Base-by-base conservation (phyloP, 2,113 vertebrate genomes). In the Mugil cephalus region DNA sequence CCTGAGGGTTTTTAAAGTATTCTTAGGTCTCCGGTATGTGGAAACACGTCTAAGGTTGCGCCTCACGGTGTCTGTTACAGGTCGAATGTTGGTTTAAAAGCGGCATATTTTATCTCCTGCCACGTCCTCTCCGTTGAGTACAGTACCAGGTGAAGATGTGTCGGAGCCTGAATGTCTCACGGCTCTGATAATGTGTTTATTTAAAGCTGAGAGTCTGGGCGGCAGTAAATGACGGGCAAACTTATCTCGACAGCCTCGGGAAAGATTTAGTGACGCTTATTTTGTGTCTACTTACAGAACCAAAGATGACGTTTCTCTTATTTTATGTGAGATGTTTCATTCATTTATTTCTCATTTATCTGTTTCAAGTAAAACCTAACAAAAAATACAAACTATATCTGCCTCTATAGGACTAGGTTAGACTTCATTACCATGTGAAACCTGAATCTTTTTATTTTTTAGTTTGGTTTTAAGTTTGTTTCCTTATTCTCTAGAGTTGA, bases 171-270 rank as follows among this genome's bases (percentile, higher is more conserved):
- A 72, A 36, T 69, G 74, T 87, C 77, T 76, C 46, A 1, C 83
- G 39, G 53, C 38, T 60, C 82, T 76, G 85, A 91, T 90, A 86
- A 79, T 66, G 24, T 39, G 66, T 76, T 88, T 90, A 91, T 92
- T 92, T 86, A 77, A 74, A 79, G 83, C 69, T 6, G 75, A 21
- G 42, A 68, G 70, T 1, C 67, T n/a, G 54, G 55, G 7, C 62
- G 34, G 65, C 13, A 13, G 62, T 0, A 36, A 71, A 79, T 60
- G 76, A 80, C 39, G 39, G 11, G 3, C 15, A 74, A 60, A 69
- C 9, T 3, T 56, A 62, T 72, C 69, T 81, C 8, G 62, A 47
- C 58, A 6, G 13, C 74, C 68, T 65, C 24, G 36, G 24, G 58
- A 14, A 53, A 70, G 62, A 59, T 71, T 80, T 54, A 68, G 79